Conservation (phyloP, 2,888 invertebrate species). For the Sussaba pulchella region DNA sequence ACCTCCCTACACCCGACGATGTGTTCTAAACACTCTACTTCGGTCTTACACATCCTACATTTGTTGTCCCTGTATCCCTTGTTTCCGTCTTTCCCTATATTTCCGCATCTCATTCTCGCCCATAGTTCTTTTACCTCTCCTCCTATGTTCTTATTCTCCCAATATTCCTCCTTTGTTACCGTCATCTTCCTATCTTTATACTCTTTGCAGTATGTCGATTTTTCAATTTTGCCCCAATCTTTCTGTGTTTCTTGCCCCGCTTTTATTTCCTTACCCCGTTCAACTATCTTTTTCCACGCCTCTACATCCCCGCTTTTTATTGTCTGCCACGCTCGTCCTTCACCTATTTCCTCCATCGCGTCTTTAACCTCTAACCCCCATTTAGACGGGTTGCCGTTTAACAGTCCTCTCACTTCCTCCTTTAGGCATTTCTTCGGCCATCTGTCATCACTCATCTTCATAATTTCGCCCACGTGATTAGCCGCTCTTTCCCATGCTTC, state of each 20-base stretch:
- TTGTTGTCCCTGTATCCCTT: no score
- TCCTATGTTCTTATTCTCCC: no score
- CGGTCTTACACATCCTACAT: no score
- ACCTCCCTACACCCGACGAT: no score
- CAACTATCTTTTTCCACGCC: no score
- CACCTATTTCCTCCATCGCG: background rate
- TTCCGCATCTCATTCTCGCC: no score
- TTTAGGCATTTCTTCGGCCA: background rate
- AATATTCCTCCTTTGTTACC: no score
- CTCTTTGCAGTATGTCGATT: constrained; percentile 5
- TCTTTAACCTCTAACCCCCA: background rate
- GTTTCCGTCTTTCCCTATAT: no score
- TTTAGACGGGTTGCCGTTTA: background rate
- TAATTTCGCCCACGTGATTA: background rate
- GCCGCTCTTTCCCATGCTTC: background rate
- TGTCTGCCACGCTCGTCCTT: no score
- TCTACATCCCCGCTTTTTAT: no score
- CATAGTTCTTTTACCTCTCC: no score
- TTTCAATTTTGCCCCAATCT: background rate
- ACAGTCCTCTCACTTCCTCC: background rate
- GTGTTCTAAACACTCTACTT: no score
- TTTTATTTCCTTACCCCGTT: background rate
- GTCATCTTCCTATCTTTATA: background rate
- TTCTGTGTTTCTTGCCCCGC: background rate
- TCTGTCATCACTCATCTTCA: background rate